Conservation (phyloP, 1,140 invertebrate genomes). For the Dendroctonus ponderosae region DNA sequence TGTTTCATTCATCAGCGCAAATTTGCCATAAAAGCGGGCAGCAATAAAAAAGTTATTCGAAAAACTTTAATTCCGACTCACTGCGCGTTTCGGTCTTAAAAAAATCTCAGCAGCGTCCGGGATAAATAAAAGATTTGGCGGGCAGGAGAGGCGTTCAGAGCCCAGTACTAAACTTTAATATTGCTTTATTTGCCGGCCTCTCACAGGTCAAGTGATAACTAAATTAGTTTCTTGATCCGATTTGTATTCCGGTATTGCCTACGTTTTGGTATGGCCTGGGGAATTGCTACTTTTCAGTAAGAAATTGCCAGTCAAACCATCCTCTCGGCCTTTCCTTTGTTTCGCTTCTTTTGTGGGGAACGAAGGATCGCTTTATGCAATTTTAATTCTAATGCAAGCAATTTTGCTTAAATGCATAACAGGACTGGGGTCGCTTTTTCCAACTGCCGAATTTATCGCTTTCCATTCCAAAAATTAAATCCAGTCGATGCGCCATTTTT, state of each 20-base stretch:
- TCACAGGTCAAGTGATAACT: conserved; percentile 50
- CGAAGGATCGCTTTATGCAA: conserved; percentile 26
- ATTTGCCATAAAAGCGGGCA: conserved; percentile 8
- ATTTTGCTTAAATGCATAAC: conserved; percentile 8
- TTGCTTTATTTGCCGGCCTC: conserved; percentile 50
- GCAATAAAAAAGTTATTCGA: conserved; percentile 11
- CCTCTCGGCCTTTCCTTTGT: conserved; percentile 15
- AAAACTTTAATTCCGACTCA: conserved; percentile 5
- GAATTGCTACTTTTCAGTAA: conserved; percentile 43
- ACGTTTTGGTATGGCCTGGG: conserved; percentile 42
- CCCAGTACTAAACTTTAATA: conserved; percentile 51
- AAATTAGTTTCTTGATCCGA: conserved; percentile 49
- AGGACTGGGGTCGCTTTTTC: too few species aligned
- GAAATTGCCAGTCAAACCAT: conserved; percentile 37
- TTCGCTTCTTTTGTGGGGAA: conserved; percentile 21
- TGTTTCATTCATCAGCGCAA: neutral
- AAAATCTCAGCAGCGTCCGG: conserved; percentile 10
- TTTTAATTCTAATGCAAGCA: conserved; percentile 26
- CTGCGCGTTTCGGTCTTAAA: neutral
- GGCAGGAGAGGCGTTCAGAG: conserved; percentile 19
- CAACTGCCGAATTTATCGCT: too few species aligned
- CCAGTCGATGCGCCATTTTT: too few species aligned
- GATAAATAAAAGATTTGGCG: conserved; percentile 40
- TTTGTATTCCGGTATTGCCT: conserved; percentile 50
- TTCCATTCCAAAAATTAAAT: too few species aligned